Evolutionary conservation across 2,113 vertebrate species (phyloP), one percentile per base, ranked within the genome.

Genomic region (Mustela lutreola): DNA sequence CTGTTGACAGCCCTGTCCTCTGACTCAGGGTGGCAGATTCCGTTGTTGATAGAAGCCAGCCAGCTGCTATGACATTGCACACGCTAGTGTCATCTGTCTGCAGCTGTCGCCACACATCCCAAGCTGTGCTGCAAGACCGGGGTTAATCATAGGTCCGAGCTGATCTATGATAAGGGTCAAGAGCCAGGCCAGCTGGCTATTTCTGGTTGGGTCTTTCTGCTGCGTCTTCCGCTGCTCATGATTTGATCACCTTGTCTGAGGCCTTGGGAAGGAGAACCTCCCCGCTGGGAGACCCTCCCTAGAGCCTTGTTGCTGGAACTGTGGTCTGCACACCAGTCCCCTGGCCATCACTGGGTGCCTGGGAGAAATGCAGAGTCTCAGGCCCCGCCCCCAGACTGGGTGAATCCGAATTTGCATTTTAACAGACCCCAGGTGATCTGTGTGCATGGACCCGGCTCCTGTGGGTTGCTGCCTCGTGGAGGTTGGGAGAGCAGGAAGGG

Each of bases 21-120:
- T 94, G 93, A 87, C 88, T 89, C 93, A 70, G 81, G 58, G 39
- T n/a, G 88, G 60, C 67, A 62, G 84, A 56, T 39, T 9, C 11
- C 28, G 76, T 71, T 94, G 89, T 71, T 48, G 71, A 39, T 31
- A 58, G 83, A 45, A 53, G 6, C 11, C 62, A 36, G 86, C 67
- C 95, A 84, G 1, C 24, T 5, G 8, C 0, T 85, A 42, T 97
- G 75, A 81, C 11, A 5, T 96, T 84, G 92, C 94, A 73, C 28
- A 31, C 9, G 1, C 71, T 19, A 24, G 10, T 2, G 16, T 58
- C 21, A 75, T 75, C 93, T 95, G 58, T 78, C 14, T 58, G 31
- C 78, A 96, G 97, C 92, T 94, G 90, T 95, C 87, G 4, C 26
- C n/a, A 28, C 50, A 75, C 48, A 14, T 63, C 21, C 18, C 39